Base-by-base conservation (phyloP, 2,888 invertebrate species). In the Bedellia somnulentella region DNA sequence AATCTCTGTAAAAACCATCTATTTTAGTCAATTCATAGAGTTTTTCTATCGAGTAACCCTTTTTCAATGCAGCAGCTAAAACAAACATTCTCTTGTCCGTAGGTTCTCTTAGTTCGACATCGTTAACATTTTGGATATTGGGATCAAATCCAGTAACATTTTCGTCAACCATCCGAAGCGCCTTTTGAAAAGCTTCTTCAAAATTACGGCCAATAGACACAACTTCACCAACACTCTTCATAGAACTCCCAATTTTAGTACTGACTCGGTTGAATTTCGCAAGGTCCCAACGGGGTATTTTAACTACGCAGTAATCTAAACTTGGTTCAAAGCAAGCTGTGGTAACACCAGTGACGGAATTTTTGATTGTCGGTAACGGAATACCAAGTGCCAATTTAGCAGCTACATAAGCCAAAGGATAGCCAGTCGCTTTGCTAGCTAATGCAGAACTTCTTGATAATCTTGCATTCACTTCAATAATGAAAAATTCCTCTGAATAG, bases 151-250 rank as follows among this genome's bases (percentile, higher is more conserved):
- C 99, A 32, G 81, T 80, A 0, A 93, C 88, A 45, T 86, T 87
- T 60, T 98, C 96, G 58, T 98, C 96, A 2, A 97, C 94, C 99
- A 99, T 99, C 41, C 99, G 79, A 31, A 99, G 63, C 0, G 99
- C 99, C 71, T 99, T 99, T 63, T 99, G 99, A 49, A 99, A 93
- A 1, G 99, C 97, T 78, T 99, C 99, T 63, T 99, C 99, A 64
- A 99, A 99, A 43, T 84, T 90, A 31, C 99, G 80, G 0, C 99
- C 99, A 34, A 99, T 93, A 3, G 97, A 93, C 99, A 99, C 99
- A 2, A 96, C 99, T 76, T 99, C 99, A 6, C 99, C 99, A 0
- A 99, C 97, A 62, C 97, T 93, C 71, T 99, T 99, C 99, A 99
- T 99, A 0, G 97, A 97, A 60, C 96, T 97, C 24, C 99, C 96